A percentile compares a stretch with the other conserved stretches of the same genome.
Evolutionary conservation across 2,888 invertebrate species (phyloP).

Genomic region (Hydraecia micacea): DNA sequence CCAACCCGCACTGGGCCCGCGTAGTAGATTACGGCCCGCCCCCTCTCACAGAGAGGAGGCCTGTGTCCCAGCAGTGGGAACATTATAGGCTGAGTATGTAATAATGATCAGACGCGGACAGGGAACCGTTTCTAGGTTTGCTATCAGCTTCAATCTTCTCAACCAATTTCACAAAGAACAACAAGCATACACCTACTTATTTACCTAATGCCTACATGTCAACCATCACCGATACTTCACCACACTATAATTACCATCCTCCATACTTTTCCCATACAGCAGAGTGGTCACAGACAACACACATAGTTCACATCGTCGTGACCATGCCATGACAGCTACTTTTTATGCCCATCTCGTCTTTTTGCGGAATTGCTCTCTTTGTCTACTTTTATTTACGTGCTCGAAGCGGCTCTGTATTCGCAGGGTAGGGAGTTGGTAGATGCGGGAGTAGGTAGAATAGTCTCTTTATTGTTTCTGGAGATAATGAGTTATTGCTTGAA

Average conservation of each 20-base stretch:
- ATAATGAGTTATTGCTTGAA: not conserved
- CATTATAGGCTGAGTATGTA: no score
- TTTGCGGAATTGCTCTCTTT: constrained; percentile 86
- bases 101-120: not conserved
- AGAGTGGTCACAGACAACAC: constrained; percentile 66
- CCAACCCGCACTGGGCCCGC: no score
- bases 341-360: constrained; percentile 83
- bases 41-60: no score
- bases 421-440: constrained; percentile 53
- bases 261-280: constrained; percentile 58
- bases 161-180: not conserved
- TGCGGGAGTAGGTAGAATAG: constrained; percentile 44
- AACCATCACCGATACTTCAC: constrained; percentile 9
- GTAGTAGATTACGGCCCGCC: no score
- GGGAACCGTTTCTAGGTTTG: not conserved
- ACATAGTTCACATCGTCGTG: constrained; percentile 87
- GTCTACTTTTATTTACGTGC: constrained; percentile 89
- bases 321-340: constrained; percentile 88
- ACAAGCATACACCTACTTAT: not conserved
- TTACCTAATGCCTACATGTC: constrained; percentile 24
- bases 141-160: not conserved
- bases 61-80: no score
- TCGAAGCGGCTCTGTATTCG: constrained; percentile 72
- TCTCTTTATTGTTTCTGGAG: not conserved
- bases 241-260: constrained; percentile 42